phyloP scores from a whole-genome alignment of 2,113 vertebrate species.

The Budorcas taxicolor region DNA sequence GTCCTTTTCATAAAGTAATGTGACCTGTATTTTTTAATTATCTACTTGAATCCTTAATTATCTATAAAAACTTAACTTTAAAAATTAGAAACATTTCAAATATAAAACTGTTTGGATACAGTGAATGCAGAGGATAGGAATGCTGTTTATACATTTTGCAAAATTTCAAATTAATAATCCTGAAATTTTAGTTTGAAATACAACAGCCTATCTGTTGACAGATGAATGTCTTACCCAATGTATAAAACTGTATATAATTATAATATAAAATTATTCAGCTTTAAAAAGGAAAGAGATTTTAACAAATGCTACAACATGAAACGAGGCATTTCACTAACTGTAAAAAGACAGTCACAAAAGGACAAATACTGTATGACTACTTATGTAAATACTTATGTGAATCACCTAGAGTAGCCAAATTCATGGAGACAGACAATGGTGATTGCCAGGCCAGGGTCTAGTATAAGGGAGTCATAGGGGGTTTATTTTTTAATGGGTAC shows the following conservation, averaged over 20 bases:
- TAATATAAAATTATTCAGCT: background rate
- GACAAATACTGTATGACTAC: background rate
- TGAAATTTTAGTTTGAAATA: background rate
- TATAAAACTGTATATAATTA: background rate
- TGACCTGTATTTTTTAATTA: background rate
- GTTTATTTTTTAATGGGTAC: background rate
- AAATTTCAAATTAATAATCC: background rate
- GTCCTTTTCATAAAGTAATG: background rate
- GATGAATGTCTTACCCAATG: background rate
- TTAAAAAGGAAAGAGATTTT: background rate
- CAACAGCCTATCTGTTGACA: background rate
- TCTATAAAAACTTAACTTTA: background rate
- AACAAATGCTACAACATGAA: background rate
- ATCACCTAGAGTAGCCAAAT: background rate
- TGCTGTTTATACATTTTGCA: accelerated
- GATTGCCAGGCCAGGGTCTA: accelerated
- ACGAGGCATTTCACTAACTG: accelerated
- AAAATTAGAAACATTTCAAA: background rate
- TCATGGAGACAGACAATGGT: background rate
- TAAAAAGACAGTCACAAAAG: background rate
- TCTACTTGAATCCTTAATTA: background rate
- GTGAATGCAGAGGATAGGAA: background rate
- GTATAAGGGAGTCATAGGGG: accelerated
- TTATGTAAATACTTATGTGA: background rate
- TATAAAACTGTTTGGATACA: background rate